These are phyloP conservation scores for Menidia menidia DNA, from an alignment of 2,797 vertebrate species.

Conservation along the genomic window DNA sequence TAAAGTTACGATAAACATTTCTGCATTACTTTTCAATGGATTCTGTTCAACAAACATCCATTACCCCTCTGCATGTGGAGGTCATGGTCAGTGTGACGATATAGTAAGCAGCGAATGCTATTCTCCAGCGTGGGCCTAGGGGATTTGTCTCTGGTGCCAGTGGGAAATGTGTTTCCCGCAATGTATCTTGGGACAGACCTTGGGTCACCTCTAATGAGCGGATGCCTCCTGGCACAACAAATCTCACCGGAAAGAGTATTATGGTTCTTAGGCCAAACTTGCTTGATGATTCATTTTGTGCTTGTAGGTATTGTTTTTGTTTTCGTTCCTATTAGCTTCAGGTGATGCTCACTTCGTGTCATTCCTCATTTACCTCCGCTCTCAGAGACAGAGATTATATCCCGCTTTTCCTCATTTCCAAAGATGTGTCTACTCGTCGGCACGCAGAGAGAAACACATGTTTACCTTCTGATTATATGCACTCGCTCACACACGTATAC, in stretches of 20 bases:
- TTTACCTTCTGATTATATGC: slow-evolving; percentile 29
- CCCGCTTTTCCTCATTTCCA: slow-evolving; percentile 15
- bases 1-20: slow-evolving; percentile 23
- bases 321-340: slow-evolving; percentile 21
- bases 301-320: not conserved
- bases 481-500: slow-evolving; percentile 15
- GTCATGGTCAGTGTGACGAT: slow-evolving; percentile 52
- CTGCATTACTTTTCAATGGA: slow-evolving; percentile 12
- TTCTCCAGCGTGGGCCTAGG: not conserved
- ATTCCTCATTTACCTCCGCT: slow-evolving; percentile 70
- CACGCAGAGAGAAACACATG: slow-evolving; percentile 18
- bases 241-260: slow-evolving; percentile 20
- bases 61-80: slow-evolving; percentile 27
- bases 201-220: slow-evolving; percentile 14
- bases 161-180: slow-evolving; percentile 38
- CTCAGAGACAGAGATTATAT: slow-evolving; percentile 13
- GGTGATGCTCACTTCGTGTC: slow-evolving; percentile 75
- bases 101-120: slow-evolving; percentile 18
- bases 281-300: slow-evolving; percentile 28
- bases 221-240: slow-evolving; percentile 13
- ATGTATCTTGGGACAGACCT: slow-evolving; percentile 30
- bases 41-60: slow-evolving; percentile 32
- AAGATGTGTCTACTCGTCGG: slow-evolving; percentile 28
- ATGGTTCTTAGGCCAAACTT: not conserved
- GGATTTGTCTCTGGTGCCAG: slow-evolving; percentile 16